Evolutionary conservation across 37 sponge, comb jelly and placozoan species (phyloP), one percentile per base, ranked within the genome.

Genomic region (Bolinopsis microptera): DNA sequence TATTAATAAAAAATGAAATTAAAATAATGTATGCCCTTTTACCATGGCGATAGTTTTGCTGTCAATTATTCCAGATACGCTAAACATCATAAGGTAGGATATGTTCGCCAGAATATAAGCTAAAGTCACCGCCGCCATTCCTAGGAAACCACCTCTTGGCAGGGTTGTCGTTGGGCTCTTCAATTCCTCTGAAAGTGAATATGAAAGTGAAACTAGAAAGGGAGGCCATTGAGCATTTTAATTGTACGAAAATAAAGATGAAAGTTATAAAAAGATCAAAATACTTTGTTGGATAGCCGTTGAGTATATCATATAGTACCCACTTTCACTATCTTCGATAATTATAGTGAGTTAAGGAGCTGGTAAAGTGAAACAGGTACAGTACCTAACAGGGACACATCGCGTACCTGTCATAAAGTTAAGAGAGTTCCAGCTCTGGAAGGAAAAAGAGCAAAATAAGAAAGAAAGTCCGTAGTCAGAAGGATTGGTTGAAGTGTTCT

Each of bases 321-420:
- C n/a, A n/a, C n/a, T n/a, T n/a, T n/a, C n/a, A n/a, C n/a, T n/a
- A n/a, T n/a, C n/a, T n/a, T n/a, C n/a, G n/a, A n/a, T n/a, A n/a
- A n/a, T n/a, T n/a, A n/a, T n/a, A n/a, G n/a, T n/a, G n/a, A n/a
- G n/a, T n/a, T n/a, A n/a, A n/a, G n/a, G n/a, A n/a, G n/a, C n/a
- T n/a, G n/a, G n/a, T n/a, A n/a, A n/a, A n/a, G n/a, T n/a, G n/a
- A n/a, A n/a, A n/a, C n/a, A n/a, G n/a, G n/a, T n/a, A n/a, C n/a
- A n/a, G n/a, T n/a, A n/a, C n/a, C n/a, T n/a, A n/a, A n/a, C n/a
- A n/a, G n/a, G n/a, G n/a, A n/a, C n/a, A n/a, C n/a, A n/a, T n/a
- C n/a, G n/a, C n/a, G n/a, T n/a, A 80, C 82, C 82, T 80, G 35
- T 28, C 38, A 80, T 80, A 22, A 36, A 80, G 82, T 80, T 80